phyloP scores from a whole-genome alignment of 2,113 vertebrate species.

The Odontophorus gujanensis region DNA sequence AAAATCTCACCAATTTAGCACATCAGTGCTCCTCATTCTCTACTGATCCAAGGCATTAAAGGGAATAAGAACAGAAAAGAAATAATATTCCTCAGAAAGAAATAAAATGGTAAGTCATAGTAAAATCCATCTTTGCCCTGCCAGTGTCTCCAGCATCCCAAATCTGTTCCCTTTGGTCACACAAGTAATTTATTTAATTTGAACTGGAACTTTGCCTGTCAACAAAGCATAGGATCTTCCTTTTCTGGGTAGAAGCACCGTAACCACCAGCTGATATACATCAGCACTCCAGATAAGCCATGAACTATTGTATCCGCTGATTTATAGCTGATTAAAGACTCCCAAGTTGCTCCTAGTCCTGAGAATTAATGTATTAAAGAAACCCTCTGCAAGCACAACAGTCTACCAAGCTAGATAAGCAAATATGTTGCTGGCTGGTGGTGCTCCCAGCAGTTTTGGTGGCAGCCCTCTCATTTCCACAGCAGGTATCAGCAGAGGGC shows the following conservation, averaged over 20 bases:
- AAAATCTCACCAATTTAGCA: slow-evolving; percentile 49
- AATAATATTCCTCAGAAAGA: slow-evolving; percentile 54
- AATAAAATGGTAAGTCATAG: slow-evolving; percentile 22
- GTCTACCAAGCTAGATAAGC: neutral
- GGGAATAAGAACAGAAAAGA: slow-evolving; percentile 44
- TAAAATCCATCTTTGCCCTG: neutral
- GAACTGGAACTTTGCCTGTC: slow-evolving; percentile 33
- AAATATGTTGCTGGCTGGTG: neutral
- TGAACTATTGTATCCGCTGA: neutral
- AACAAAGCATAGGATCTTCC: neutral
- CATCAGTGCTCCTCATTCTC: slow-evolving; percentile 23
- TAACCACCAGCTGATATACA: slow-evolving; percentile 57
- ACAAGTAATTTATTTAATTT: slow-evolving; percentile 22
- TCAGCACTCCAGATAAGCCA: slow-evolving; percentile 57
- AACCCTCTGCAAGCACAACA: neutral
- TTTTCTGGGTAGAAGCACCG: slow-evolving; percentile 25
- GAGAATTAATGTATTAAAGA: neutral
- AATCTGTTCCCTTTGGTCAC: slow-evolving; percentile 20
- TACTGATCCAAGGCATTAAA: slow-evolving; percentile 55
- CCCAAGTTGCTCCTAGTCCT: neutral
- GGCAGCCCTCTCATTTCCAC: neutral
- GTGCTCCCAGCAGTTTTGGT: neutral
- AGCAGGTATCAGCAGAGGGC: neutral
- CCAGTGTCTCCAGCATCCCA: neutral
- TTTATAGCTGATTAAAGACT: slow-evolving; percentile 53